These are phyloP conservation scores for Cepaea nemoralis DNA, from an alignment of 1,140 invertebrate species.

Conservation along the genomic window DNA sequence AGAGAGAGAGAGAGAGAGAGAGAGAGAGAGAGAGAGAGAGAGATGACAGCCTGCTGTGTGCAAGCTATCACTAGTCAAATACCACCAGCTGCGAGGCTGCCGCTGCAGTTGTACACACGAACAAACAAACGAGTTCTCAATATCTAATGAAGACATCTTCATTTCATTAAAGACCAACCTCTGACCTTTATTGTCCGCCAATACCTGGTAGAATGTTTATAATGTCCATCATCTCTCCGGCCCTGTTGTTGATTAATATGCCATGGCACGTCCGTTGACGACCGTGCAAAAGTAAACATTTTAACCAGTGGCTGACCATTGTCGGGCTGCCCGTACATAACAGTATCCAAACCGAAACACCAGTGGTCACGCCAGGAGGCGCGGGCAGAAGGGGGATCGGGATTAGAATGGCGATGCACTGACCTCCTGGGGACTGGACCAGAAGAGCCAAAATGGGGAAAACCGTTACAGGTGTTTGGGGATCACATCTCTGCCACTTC, in stretches of 20 bases:
- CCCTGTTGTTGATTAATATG: not conserved
- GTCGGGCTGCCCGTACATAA: not conserved
- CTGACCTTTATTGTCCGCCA: not conserved
- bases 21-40: too few species aligned
- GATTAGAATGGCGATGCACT: not conserved
- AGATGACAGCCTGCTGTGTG: too few species aligned
- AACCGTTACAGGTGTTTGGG: not conserved
- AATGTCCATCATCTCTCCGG: not conserved
- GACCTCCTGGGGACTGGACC: not conserved
- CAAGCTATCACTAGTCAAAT: too few species aligned
- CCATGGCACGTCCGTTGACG: not conserved
- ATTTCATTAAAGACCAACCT: not conserved
- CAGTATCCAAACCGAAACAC: not conserved
- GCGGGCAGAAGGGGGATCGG: too few species aligned
- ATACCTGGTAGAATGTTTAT: not conserved
- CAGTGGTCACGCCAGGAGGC: not conserved
- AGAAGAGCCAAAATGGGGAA: not conserved
- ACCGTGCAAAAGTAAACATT: not conserved
- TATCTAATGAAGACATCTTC: not conserved
- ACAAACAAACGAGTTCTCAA: not conserved
- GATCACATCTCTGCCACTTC: slow-evolving; percentile 7
- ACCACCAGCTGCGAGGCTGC: too few species aligned
- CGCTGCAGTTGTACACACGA: too few species aligned
- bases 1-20: too few species aligned
- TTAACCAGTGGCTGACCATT: not conserved